These are phyloP conservation scores for Urocitellus parryii DNA, from an alignment of 2,113 vertebrate species.

Conservation along the genomic window DNA sequence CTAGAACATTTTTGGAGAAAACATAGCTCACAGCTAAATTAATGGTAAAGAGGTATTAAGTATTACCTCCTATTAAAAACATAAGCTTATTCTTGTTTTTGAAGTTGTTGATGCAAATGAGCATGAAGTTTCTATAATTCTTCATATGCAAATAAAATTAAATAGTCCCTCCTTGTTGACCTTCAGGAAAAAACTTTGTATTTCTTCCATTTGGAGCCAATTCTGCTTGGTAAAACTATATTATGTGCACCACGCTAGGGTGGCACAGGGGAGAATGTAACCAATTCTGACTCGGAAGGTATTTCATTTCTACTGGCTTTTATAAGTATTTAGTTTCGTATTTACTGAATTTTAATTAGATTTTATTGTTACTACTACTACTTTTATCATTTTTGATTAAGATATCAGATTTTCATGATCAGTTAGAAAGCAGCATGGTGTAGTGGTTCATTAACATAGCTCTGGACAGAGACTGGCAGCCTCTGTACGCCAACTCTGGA, in stretches of 20 bases:
- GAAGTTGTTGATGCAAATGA: neutral
- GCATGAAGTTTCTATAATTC: neutral
- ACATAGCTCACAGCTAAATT: neutral
- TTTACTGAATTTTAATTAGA: neutral
- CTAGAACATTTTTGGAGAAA: neutral
- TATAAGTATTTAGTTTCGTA: slow-evolving; percentile 12
- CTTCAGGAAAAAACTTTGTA: neutral
- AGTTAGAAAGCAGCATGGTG: neutral
- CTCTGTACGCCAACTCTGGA: neutral
- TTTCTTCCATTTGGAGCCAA: neutral
- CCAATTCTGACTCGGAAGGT: neutral
- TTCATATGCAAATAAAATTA: neutral
- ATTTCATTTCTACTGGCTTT: neutral
- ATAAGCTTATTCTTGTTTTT: neutral
- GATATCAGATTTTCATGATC: neutral
- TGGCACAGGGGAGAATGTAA: neutral
- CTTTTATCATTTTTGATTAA: neutral
- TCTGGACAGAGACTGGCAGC: neutral
- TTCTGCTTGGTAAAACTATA: neutral
- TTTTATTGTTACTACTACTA: neutral
- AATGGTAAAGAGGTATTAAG: neutral
- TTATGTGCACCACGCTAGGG: neutral
- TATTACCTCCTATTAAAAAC: neutral
- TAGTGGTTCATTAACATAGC: neutral
- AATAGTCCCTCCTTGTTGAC: neutral